Conservation (phyloP, 1,140 invertebrate genomes). For the Zaprionus tsacasi region DNA sequence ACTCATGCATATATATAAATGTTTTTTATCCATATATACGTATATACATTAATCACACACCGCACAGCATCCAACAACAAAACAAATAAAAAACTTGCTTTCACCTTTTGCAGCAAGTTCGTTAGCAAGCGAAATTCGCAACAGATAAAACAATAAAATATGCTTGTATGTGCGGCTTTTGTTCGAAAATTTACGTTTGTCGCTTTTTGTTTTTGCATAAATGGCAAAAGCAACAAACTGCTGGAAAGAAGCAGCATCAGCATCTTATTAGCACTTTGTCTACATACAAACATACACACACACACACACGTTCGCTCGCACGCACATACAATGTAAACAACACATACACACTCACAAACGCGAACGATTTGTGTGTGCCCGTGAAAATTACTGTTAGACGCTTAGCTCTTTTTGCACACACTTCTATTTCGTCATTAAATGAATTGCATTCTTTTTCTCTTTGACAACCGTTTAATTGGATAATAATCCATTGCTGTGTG, state of each 20-base stretch:
- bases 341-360: conserved; percentile 32
- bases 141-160: conserved; percentile 61
- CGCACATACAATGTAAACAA: conserved; percentile 32
- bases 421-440: conserved; percentile 58
- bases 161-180: conserved; percentile 51
- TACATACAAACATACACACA: conserved; percentile 31
- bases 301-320: conserved; percentile 9
- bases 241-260: conserved; percentile 50
- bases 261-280: conserved; percentile 74
- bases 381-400: conserved; percentile 78
- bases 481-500: conserved; percentile 62
- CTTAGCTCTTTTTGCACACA: conserved; percentile 31
- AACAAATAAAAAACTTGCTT: conserved; percentile 58
- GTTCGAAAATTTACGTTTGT: conserved; percentile 56
- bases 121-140: conserved; percentile 51
- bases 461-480: conserved; percentile 70
- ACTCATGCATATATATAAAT: not conserved
- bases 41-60: conserved; percentile 39
- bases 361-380: conserved; percentile 49
- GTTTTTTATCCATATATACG: not conserved
- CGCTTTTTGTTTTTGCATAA: conserved; percentile 64
- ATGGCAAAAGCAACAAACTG: conserved; percentile 77
- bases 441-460: conserved; percentile 64
- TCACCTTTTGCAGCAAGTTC: conserved; percentile 67
- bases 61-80: conserved; percentile 18